Percentiles rank a stretch among this genome's conserved stretches.
Conservation (phyloP, 2,113 vertebrate species). For the Phalacrocorax carbo region DNA sequence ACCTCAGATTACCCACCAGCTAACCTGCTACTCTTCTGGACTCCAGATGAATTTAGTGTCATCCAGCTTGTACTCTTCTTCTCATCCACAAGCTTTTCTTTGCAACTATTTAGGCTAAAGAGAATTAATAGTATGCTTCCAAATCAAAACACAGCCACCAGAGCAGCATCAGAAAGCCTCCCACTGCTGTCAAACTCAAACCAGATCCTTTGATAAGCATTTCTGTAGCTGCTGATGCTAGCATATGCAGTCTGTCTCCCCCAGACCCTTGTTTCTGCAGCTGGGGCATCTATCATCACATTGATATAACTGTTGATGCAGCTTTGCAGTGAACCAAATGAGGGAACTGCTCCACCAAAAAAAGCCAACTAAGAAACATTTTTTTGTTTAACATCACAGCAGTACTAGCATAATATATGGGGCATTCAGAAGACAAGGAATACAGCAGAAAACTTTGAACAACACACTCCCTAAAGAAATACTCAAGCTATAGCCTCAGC, state of each 20-base stretch:
- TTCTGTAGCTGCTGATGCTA: background rate
- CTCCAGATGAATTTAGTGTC: background rate
- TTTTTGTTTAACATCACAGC: background rate
- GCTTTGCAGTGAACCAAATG: background rate
- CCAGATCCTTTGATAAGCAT: background rate
- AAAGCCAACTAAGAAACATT: background rate
- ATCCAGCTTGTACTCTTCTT: background rate
- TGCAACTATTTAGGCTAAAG: background rate
- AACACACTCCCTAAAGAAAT: background rate
- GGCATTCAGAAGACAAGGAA: background rate
- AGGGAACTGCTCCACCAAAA: background rate
- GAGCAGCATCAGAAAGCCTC: background rate
- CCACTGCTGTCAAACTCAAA: background rate
- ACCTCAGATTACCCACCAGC: background rate
- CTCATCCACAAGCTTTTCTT: background rate
- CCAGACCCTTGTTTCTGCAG: background rate
- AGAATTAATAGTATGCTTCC: background rate
- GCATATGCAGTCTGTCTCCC: background rate
- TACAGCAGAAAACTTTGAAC: background rate
- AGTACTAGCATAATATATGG: background rate
- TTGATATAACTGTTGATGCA: background rate
- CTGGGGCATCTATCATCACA: background rate
- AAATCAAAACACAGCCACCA: background rate
- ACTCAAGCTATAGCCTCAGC: background rate
- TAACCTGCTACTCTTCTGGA: background rate